Evolutionary conservation across 2,113 vertebrate genomes (phyloP), one percentile per base, ranked within the genome.

Genomic region (Pangasianodon gigas): DNA sequence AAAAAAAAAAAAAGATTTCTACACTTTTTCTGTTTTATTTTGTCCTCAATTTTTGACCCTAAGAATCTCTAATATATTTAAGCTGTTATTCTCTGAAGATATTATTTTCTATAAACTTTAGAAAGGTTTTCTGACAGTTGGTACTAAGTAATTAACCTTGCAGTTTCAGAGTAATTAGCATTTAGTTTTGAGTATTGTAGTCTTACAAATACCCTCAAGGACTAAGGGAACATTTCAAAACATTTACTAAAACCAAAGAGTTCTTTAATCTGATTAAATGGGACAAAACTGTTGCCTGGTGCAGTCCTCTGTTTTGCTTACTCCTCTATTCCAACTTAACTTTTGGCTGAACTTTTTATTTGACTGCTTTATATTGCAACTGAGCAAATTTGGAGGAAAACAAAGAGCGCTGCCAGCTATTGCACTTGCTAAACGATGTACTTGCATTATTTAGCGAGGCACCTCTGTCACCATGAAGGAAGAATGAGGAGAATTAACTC

Each of bases 401-500:
- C 80, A 74, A 58, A 83, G 79, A 84, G 21, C 13, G 11, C 37
- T 62, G 82, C 82, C 37, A 74, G 69, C 85, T 26, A 56, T 74
- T 71, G 67, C 32, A 37, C 29, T 87, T 56, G 85, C 69, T 87
- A 80, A 85, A 80, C 56, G 29, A 67, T 44, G 48, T 69, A 86
- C 83, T 86, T 89, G 71, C 89, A 89, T 86, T 89, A 85, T 89
- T 89, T 86, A 89, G 84, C 48, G 32, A 89, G 74, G 56, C 48
- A 62, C 37, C 84, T 65, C 56, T 80, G 84, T 86, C 89, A 86
- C 89, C 84, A 54, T 14, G 71, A 51, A 86, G 89, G 77, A 89
- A 89, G 84, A 86, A 89, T 69, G 84, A 81, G 84, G 84, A 86
- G 74, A 80, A 89, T 80, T 89, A 89, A 89, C 69, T 89, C 84